phyloP scores from a whole-genome alignment of 1,140 invertebrate species.

The Dendroctonus valens region DNA sequence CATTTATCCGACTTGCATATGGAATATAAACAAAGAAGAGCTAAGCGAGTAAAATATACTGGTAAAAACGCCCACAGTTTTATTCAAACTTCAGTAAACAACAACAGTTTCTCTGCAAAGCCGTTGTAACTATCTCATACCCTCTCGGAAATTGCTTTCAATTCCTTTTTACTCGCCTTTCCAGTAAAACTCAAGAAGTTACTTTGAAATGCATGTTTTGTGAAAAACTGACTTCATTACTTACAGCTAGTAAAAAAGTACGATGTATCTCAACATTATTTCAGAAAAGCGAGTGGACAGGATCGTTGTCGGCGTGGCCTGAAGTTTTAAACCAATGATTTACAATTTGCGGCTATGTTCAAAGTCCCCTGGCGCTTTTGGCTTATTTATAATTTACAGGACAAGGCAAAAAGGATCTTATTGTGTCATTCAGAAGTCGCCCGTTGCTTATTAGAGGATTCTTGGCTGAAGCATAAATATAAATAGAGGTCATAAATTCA shows the following conservation, averaged over 20 bases:
- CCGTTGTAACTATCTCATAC: no score
- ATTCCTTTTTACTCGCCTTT: not conserved
- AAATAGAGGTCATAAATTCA: no score
- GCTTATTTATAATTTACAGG: conserved; percentile 4
- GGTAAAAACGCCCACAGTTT: no score
- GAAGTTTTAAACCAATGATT: conserved; percentile 1
- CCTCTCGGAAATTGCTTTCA: no score
- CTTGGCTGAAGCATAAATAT: not conserved
- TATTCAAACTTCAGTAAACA: no score
- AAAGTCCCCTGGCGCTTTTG: not conserved
- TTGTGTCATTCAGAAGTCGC: not conserved
- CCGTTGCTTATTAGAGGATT: not conserved
- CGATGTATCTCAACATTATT: not conserved
- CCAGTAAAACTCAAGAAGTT: not conserved
- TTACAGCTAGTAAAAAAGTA: no score
- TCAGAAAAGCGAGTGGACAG: not conserved
- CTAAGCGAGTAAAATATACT: no score
- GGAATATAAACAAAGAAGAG: no score
- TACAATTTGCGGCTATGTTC: not conserved
- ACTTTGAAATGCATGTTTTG: not conserved
- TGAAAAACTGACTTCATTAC: no score
- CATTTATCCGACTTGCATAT: no score
- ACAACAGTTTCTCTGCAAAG: no score
- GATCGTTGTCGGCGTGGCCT: not conserved
- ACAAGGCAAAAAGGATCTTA: not conserved